Percentiles rank a stretch among this genome's conserved stretches.
phyloP scores from a whole-genome alignment of 1,140 invertebrate genomes.

The Nautilus pompilius region DNA sequence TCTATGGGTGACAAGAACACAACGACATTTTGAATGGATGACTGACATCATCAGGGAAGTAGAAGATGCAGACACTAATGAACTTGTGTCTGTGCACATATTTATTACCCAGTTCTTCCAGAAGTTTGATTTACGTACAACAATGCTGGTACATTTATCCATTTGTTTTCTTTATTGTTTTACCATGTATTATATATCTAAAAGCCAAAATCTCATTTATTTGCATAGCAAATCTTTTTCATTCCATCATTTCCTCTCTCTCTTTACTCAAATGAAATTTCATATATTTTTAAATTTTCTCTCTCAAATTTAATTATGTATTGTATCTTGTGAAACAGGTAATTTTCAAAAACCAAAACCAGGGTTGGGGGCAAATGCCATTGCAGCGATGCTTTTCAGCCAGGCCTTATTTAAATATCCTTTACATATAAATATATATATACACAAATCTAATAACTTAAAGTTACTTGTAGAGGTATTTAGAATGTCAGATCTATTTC shows the following conservation, averaged over 20 bases:
- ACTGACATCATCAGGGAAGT: conserved; percentile 97
- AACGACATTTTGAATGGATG: conserved; percentile 98
- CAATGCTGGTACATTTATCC: conserved; percentile 92
- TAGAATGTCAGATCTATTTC: no score
- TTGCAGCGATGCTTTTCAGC: background rate
- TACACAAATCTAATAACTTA: no score
- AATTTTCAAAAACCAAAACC: no score
- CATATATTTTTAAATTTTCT: background rate
- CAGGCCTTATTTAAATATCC: no score
- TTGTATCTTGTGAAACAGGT: no score
- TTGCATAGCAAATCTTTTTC: background rate
- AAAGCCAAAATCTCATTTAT: background rate
- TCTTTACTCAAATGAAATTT: background rate
- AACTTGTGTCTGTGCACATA: conserved; percentile 96
- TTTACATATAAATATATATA: no score
- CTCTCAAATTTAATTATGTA: no score
- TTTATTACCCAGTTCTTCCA: conserved; percentile 99
- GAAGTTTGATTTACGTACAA: conserved; percentile 97
- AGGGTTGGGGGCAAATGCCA: background rate
- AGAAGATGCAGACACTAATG: conserved; percentile 91
- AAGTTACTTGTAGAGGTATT: no score
- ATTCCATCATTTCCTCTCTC: background rate
- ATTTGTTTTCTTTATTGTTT: background rate
- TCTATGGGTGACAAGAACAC: conserved; percentile 98
- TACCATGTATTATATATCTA: background rate